Evolutionary conservation across 1,140 invertebrate species (phyloP).

Genomic region (Tenebrio molitor): DNA sequence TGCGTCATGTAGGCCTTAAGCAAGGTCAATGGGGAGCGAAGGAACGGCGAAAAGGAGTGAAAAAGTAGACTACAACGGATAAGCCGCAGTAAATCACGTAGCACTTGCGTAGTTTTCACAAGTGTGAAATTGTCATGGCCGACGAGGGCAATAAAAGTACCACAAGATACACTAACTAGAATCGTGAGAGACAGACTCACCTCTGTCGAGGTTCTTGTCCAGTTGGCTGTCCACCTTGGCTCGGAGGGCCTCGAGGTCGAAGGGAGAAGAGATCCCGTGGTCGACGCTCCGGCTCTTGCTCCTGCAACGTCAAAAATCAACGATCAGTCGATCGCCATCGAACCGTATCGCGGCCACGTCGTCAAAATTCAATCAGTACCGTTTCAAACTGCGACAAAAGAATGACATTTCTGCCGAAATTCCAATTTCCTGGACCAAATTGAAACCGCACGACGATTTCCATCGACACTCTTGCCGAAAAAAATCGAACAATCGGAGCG

Average conservation of each 20-base stretch:
- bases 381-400: constrained; percentile 8
- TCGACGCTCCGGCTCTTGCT: constrained; percentile 91
- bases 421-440: constrained; percentile 15
- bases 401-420: constrained; percentile 2
- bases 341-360: neutral
- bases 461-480: neutral
- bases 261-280: constrained; percentile 85
- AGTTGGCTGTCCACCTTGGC: constrained; percentile 87
- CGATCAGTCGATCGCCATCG: neutral
- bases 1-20: neutral
- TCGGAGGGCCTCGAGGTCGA: constrained; percentile 84
- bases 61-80: neutral
- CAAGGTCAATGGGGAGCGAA: neutral
- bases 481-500: too few relatives aligned
- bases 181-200: constrained; percentile 52
- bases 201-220: constrained; percentile 75
- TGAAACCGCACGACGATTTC: too few relatives aligned
- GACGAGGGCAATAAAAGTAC: constrained; percentile 27
- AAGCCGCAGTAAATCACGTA: neutral
- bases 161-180: constrained; percentile 15
- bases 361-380: neutral
- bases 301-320: constrained; percentile 72
- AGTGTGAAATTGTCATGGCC: constrained; percentile 26
- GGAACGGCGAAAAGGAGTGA: neutral
- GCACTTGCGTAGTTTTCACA: neutral